Evolutionary conservation across 2,888 invertebrate species (phyloP).

Genomic region (Calephelis perditalis): DNA sequence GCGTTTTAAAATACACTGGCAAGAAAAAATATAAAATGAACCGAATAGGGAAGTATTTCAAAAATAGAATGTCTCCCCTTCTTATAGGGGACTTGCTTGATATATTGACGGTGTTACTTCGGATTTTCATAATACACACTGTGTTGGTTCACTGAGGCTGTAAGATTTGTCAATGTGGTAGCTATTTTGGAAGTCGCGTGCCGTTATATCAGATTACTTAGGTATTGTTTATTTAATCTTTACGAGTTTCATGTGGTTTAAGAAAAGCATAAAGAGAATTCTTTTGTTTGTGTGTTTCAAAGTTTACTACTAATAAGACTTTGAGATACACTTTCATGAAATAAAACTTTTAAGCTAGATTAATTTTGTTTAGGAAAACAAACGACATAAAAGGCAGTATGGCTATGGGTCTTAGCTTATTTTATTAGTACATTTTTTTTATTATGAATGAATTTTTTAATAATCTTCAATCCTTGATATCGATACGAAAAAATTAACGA

Average conservation of each 20-base stretch:
- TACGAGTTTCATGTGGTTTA: slow-evolving; percentile 40
- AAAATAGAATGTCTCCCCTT: slow-evolving; percentile 70
- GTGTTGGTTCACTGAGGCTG: slow-evolving; percentile 72
- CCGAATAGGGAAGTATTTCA: slow-evolving; percentile 68
- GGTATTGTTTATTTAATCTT: slow-evolving; percentile 55
- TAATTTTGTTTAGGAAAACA: too few species aligned
- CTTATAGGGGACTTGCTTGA: slow-evolving; percentile 67
- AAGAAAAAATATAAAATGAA: slow-evolving; percentile 74
- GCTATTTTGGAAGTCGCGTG: slow-evolving; percentile 72
- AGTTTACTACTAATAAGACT: too few species aligned
- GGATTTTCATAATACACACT: slow-evolving; percentile 76
- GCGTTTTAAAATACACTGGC: slow-evolving; percentile 59
- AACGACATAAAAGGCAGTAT: too few species aligned
- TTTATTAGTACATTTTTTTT: too few species aligned
- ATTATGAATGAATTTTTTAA: too few species aligned
- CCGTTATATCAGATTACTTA: slow-evolving; percentile 56
- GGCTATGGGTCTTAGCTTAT: too few species aligned
- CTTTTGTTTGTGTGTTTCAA: background rate
- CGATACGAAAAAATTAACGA: too few species aligned
- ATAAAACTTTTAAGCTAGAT: too few species aligned
- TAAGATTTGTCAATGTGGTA: slow-evolving; percentile 76
- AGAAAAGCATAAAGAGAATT: slow-evolving; percentile 2
- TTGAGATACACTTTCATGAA: too few species aligned
- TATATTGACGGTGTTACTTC: slow-evolving; percentile 71
- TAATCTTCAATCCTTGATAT: too few species aligned